Evolutionary conservation across 2,888 invertebrate genomes (phyloP).

Genomic region (Synanthedon andrenaeformis): DNA sequence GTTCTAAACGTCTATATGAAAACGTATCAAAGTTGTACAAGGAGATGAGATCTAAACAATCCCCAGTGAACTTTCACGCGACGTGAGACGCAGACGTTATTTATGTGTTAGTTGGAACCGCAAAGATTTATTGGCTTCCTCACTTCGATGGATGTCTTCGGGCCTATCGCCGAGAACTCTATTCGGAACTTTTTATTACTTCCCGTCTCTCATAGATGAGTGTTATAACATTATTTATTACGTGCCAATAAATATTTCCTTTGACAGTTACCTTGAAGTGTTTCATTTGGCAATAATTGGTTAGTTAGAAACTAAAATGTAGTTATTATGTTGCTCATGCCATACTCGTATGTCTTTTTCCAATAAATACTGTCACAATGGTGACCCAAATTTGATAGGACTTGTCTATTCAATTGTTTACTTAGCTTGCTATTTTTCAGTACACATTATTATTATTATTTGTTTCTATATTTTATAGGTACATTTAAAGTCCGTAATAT

Average conservation of each 20-base stretch:
- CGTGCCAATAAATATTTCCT: conserved; percentile 35
- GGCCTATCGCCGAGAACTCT: conserved; percentile 34
- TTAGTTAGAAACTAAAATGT: too few relatives aligned
- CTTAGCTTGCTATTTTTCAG: too few relatives aligned
- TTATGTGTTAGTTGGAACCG: conserved; percentile 43
- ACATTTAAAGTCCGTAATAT: too few relatives aligned
- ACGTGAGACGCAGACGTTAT: conserved; percentile 37
- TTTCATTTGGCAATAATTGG: too few relatives aligned
- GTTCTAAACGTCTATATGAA: too few relatives aligned
- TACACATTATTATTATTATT: too few relatives aligned
- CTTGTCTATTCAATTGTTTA: too few relatives aligned
- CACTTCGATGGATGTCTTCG: conserved; percentile 38
- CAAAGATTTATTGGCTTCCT: conserved; percentile 54
- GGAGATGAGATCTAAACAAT: conserved; percentile 23
- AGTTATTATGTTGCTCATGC: too few relatives aligned
- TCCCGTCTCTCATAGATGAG: conserved; percentile 17
- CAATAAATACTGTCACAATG: too few relatives aligned
- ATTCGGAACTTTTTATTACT: conserved; percentile 27
- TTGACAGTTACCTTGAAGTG: conserved; percentile 13
- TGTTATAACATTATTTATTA: conserved; percentile 31
- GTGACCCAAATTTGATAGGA: too few relatives aligned
- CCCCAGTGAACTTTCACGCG: conserved; percentile 36
- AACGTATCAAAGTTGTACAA: conserved; percentile 2
- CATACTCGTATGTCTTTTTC: too few relatives aligned
- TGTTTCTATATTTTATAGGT: too few relatives aligned